Conservation (phyloP, 1,140 invertebrate genomes). For the Pachyrhynchus sulphureomaculatus region DNA sequence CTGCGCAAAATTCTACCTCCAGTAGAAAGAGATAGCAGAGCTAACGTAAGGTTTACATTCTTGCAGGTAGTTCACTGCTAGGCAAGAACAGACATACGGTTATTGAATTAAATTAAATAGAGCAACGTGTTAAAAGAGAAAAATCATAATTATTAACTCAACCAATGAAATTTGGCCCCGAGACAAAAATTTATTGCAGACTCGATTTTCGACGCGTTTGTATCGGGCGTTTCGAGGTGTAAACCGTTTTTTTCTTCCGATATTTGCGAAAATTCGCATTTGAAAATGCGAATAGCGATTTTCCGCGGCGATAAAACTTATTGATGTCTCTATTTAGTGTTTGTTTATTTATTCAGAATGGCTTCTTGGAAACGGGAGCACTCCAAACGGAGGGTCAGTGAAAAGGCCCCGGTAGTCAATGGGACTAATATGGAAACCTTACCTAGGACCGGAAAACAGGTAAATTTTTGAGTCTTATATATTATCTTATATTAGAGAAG, state of each 20-base stretch:
- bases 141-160: neutral
- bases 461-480: too few relatives aligned
- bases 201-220: slow-evolving; percentile 23
- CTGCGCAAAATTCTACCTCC: too few relatives aligned
- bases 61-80: too few relatives aligned
- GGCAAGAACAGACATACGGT: too few relatives aligned
- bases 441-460: slow-evolving; percentile 59
- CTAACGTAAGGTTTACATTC: too few relatives aligned
- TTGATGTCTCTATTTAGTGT: slow-evolving; percentile 22
- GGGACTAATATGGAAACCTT: slow-evolving; percentile 63
- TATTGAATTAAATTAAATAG: too few relatives aligned
- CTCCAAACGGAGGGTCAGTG: slow-evolving; percentile 56
- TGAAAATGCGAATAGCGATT: slow-evolving; percentile 5
- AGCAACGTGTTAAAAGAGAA: neutral
- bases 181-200: slow-evolving; percentile 28
- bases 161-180: neutral
- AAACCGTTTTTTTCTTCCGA: slow-evolving; percentile 4
- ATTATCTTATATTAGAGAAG: too few relatives aligned
- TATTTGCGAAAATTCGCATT: neutral
- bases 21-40: too few relatives aligned
- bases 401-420: slow-evolving; percentile 61
- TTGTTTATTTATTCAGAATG: slow-evolving; percentile 36
- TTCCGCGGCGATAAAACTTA: neutral
- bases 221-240: slow-evolving; percentile 18
- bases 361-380: slow-evolving; percentile 52